Base-by-base conservation (phyloP, 2,888 invertebrate species). In the Stomorhina lunata region DNA sequence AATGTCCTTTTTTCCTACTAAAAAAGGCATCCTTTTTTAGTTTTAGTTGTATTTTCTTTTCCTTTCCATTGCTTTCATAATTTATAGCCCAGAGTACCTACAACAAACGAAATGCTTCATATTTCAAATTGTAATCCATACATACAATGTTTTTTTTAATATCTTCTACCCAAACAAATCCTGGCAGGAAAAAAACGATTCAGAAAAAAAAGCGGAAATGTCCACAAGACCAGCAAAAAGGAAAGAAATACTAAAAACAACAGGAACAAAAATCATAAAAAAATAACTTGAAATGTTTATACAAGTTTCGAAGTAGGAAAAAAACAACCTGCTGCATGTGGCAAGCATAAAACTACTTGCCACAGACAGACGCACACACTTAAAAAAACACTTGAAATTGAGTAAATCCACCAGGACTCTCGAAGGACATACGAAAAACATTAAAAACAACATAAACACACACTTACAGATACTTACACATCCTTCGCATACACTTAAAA, bases 311-410 rank as follows among this genome's bases (percentile, higher is more conserved):
- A 57, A 71, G 61, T 27, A 22, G 53, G 27, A 76, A 37, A 45
- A 82, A 80, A 84, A 83, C 83, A 83, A 84, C 84, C 84, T 84
- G 83, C 84, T 83, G 83, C 81, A 66, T 81, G 63, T 50, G 53
- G 77, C 72, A 55, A 25, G 10, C 20, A 55, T 9, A 22, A 27
- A 9, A 17, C 25, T 48, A 20, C 22, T 9, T 43, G 29, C 43
- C 69, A 71, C 37, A 71, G 43, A 27, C 37, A 71, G 9, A 55
- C 17, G 43, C 15, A 61, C 17, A 53, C 61, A 68, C 69, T 80
- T 40, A 57, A 80, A 77, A 63, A 80, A 72, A n/a, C 72, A 68
- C 69, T 69, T 66, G 57, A 76, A 83, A 80, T 34, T 53, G 17
- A 81, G 55, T 69, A 66, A 81, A 72, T 71, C 77, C 72, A 68